These are phyloP conservation scores for Nothocercus julius DNA, from an alignment of 2,113 vertebrate genomes.

Conservation along the genomic window DNA sequence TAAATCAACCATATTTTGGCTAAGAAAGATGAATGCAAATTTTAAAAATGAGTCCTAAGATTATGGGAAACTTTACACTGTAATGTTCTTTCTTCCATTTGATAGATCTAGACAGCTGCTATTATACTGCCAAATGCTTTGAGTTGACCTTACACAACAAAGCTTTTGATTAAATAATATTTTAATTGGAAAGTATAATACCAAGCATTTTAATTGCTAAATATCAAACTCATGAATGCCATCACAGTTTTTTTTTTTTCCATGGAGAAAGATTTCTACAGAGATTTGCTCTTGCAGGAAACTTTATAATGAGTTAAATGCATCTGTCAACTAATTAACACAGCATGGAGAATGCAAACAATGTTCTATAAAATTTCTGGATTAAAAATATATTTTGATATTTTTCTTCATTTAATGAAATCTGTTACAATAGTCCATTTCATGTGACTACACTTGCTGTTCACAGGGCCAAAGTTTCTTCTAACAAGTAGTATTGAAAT, in stretches of 20 bases:
- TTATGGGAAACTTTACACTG: background rate
- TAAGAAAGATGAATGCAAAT: background rate
- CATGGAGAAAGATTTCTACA: background rate
- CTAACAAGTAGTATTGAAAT: conserved; percentile 22
- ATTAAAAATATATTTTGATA: background rate
- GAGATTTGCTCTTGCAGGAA: background rate
- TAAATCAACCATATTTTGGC: background rate
- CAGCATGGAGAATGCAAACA: background rate
- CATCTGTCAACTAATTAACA: background rate
- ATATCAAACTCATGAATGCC: background rate
- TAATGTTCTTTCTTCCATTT: background rate
- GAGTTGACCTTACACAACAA: conserved; percentile 35
- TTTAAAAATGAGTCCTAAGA: background rate
- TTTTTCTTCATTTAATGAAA: background rate
- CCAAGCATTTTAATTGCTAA: conserved; percentile 9
- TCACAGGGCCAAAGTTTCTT: background rate
- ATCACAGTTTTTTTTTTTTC: background rate
- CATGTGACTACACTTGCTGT: background rate
- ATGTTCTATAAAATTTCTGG: background rate
- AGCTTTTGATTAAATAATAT: conserved; percentile 31
- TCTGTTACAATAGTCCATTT: background rate
- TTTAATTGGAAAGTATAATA: conserved; percentile 29
- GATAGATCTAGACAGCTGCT: background rate
- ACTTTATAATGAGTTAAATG: background rate
- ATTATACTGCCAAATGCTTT: background rate